Base-by-base conservation (phyloP, 2,888 invertebrate genomes). In the Autographa pulchrina region DNA sequence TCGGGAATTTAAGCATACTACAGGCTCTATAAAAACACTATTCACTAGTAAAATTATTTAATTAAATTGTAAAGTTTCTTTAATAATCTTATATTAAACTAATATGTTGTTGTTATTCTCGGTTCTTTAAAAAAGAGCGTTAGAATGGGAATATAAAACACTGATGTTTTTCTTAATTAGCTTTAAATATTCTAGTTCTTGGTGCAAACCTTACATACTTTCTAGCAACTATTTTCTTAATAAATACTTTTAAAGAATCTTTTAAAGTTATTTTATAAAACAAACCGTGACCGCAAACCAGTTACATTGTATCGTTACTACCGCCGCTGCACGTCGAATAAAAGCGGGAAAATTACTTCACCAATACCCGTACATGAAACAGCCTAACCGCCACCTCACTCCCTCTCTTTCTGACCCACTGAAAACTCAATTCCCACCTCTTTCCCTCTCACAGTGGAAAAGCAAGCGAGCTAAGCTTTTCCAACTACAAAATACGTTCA, bases 321-420 rank as follows among this genome's bases (percentile, higher is more conserved):
- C 87, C 85, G 83, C 71, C 83, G 84, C 85, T 86, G 89, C 90
- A 88, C 87, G 89, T 88, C 87, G 90, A 95, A 95, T 95, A 95
- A 95, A 95, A 93, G 92, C 93, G 88, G 91, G 93, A 92, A 96
- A 96, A 96, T 95, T 95, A 94, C 94, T 93, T 91, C 88, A 90
- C 90, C 90, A 78, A 86, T 65, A 65, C 72, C 72, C 82, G 84
- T 75, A 71, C 62, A 74, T 67, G 76, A 85, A 95, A 94, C 72
- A 88, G 60, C 92, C 65, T 91, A 95, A 92, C 85, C 82, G 79
- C 89, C 92, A 48, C 16, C 80, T 85, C 91, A 90, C 70, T 86
- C 62, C 77, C 54, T 93, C 92, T 87, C 88, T 74, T 67, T 93
- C 88, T 54, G 59, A 52, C 92, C 0, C 43, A 8, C 7, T 4